Conservation (phyloP, 2,113 vertebrate species). For the Sprattus sprattus region DNA sequence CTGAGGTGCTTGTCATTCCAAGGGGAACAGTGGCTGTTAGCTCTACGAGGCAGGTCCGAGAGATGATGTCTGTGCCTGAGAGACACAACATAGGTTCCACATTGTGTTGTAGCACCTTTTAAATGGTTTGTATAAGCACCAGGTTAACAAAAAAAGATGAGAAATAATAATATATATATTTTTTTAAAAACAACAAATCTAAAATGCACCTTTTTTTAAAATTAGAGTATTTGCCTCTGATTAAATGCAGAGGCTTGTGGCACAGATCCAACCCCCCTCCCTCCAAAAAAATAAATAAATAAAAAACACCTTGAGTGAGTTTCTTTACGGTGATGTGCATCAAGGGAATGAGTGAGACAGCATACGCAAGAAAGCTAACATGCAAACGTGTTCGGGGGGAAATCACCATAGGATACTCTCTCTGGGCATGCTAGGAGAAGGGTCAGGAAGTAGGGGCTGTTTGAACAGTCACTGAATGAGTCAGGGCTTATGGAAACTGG, state of each 20-base stretch:
- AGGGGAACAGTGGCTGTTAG: slow-evolving; percentile 58
- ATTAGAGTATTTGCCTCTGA: slow-evolving; percentile 46
- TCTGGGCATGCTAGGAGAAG: slow-evolving; percentile 62
- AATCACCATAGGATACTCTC: slow-evolving; percentile 62
- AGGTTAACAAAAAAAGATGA: slow-evolving; percentile 60
- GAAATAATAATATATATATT: not conserved
- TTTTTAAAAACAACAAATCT: not conserved
- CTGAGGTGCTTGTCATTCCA: slow-evolving; percentile 68
- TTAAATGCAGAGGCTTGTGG: slow-evolving; percentile 40
- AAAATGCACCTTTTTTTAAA: slow-evolving; percentile 62
- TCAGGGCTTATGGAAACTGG: slow-evolving; percentile 49
- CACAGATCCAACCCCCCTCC: slow-evolving; percentile 43
- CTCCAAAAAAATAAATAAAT: not conserved
- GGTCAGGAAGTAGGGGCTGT: slow-evolving; percentile 38
- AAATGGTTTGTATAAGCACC: slow-evolving; percentile 73
- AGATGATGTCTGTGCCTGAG: slow-evolving; percentile 61
- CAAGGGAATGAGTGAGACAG: slow-evolving; percentile 48
- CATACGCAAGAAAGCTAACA: slow-evolving; percentile 57
- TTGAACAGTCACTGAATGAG: slow-evolving; percentile 52
- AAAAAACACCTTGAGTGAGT: slow-evolving; percentile 32
- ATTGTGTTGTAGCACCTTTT: slow-evolving; percentile 72
- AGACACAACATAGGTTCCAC: slow-evolving; percentile 61
- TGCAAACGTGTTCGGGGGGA: slow-evolving; percentile 61
- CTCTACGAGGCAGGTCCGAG: slow-evolving; percentile 57
- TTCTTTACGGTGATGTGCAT: slow-evolving; percentile 65